Conservation (phyloP, 2,888 invertebrate species). For the Sinhomidia bicolor region DNA sequence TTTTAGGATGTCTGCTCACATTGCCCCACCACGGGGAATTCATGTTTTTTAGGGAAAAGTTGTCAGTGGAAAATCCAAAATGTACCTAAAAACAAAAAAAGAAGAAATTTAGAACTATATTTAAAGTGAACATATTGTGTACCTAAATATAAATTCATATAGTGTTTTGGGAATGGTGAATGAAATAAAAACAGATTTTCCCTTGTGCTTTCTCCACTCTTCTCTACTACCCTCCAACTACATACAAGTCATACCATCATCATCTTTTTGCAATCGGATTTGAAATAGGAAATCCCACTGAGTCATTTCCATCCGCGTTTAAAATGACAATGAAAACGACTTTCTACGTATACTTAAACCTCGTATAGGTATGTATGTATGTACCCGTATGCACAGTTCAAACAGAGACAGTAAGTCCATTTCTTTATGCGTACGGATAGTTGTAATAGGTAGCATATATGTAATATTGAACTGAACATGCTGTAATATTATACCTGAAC, state of each 20-base stretch:
- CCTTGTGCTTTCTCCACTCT: not conserved
- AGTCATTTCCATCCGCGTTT: conserved; percentile 24
- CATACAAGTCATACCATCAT: not conserved
- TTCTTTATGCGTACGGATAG: too few relatives aligned
- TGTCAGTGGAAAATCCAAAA: conserved; percentile 36
- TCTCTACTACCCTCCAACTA: too few relatives aligned
- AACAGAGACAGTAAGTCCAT: too few relatives aligned
- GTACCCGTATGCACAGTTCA: too few relatives aligned
- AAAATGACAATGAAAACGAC: not conserved
- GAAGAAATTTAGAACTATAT: not conserved
- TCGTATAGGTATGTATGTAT: too few relatives aligned
- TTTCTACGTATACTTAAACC: too few relatives aligned
- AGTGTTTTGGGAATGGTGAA: not conserved
- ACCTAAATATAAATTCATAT: not conserved
- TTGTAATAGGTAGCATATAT: too few relatives aligned
- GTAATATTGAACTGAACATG: too few relatives aligned
- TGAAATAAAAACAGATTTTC: not conserved
- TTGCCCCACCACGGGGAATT: not conserved
- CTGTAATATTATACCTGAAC: too few relatives aligned
- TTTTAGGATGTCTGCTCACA: too few relatives aligned
- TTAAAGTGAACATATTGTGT: not conserved
- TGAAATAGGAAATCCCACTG: conserved; percentile 61
- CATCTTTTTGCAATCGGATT: not conserved
- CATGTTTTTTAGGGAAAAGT: not conserved
- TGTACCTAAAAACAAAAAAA: not conserved